A percentile compares a stretch with the other conserved stretches of the same genome.
These are phyloP conservation scores for Lamproptera curius DNA, from an alignment of 2,888 invertebrate species.

Conservation along the genomic window DNA sequence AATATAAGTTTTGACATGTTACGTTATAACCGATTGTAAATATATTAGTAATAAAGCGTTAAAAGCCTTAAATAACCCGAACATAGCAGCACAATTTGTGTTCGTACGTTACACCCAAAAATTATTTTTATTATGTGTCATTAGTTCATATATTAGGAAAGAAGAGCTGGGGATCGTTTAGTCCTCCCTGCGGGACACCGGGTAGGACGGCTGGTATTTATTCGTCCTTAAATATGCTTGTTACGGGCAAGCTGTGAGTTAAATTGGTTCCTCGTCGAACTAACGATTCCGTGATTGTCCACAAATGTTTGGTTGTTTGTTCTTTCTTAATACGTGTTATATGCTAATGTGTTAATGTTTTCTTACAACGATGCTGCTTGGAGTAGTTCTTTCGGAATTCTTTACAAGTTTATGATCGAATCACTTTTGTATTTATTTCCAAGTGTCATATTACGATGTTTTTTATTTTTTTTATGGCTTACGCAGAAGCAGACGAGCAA, in stretches of 20 bases:
- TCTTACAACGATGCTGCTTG: neutral
- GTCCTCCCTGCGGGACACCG: conserved; percentile 52
- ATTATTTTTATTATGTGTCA: conserved; percentile 61
- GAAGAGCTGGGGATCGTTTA: conserved; percentile 49
- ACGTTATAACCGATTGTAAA: neutral
- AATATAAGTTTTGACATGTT: no score
- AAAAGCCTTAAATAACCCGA: conserved; percentile 2
- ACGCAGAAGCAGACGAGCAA: no score
- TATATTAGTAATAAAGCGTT: neutral
- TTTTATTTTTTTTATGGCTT: no score
- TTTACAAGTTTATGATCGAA: no score
- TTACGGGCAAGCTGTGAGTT: conserved; percentile 67
- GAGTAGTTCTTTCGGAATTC: neutral
- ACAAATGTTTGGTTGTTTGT: conserved; percentile 34
- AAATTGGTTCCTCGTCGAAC: conserved; percentile 64
- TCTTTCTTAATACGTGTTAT: conserved; percentile 30
- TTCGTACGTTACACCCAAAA: conserved; percentile 32
- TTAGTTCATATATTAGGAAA: conserved; percentile 60
- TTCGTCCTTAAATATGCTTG: conserved; percentile 52
- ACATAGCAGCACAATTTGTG: conserved; percentile 3
- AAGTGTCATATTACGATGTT: no score
- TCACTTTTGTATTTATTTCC: no score
- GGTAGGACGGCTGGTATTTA: conserved; percentile 42
- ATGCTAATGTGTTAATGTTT: conserved; percentile 20
- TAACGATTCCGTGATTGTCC: conserved; percentile 61